Conservation (phyloP, 1,140 invertebrate species). For the Lasaia peninsularis region DNA sequence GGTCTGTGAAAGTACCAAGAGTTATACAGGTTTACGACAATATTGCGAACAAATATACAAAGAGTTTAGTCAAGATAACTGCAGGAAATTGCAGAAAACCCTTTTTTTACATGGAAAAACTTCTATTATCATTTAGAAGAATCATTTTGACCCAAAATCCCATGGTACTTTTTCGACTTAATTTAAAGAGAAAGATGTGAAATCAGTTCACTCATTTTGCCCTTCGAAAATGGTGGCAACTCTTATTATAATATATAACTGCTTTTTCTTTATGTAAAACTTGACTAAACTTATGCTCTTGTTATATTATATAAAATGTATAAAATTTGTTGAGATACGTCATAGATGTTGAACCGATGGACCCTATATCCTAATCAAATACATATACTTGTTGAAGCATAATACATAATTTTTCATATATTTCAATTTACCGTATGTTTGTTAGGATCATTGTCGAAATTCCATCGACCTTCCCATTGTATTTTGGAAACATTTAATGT, state of each 20-base stretch:
- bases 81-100: too few species aligned
- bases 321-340: constrained; percentile 2
- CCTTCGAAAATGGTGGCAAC: too few species aligned
- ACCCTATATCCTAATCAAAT: constrained; percentile 33
- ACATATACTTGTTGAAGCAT: constrained; percentile 68
- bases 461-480: neutral
- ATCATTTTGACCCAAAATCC: too few species aligned
- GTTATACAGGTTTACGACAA: neutral
- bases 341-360: neutral
- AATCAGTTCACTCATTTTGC: too few species aligned
- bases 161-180: too few species aligned
- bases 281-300: neutral
- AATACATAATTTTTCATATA: constrained; percentile 57
- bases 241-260: too few species aligned
- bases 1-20: constrained; percentile 23
- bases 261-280: too few species aligned
- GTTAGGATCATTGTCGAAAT: neutral
- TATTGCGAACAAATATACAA: neutral
- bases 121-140: too few species aligned
- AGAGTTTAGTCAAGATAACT: neutral
- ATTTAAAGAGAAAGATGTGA: too few species aligned
- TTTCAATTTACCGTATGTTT: constrained; percentile 45
- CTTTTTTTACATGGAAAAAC: too few species aligned
- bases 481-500: too few species aligned
- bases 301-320: constrained; percentile 8